Percentiles rank a stretch among this genome's conserved stretches.
Evolutionary conservation across 1,140 invertebrate genomes (phyloP).

Genomic region (Drosophila murphyi): DNA sequence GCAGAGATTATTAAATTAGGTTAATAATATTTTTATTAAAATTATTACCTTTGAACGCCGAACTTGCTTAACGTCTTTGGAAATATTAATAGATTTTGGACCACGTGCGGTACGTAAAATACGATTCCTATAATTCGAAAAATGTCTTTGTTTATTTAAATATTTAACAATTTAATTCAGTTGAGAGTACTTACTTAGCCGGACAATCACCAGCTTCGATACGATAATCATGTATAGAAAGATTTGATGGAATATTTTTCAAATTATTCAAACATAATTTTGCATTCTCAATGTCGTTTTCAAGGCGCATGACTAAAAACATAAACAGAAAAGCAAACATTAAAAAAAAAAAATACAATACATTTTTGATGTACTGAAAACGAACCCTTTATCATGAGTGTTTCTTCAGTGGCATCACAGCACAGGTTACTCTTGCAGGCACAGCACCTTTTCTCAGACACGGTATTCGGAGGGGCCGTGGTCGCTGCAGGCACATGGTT

Average conservation of each 20-base stretch:
- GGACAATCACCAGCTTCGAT: slow-evolving; percentile 36
- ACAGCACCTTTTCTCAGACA: slow-evolving; percentile 48
- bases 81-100: slow-evolving; percentile 11
- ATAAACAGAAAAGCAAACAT: background rate
- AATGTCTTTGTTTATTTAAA: background rate
- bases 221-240: slow-evolving; percentile 40
- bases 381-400: slow-evolving; percentile 45
- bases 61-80: slow-evolving; percentile 29
- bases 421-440: slow-evolving; percentile 59
- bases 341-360: background rate
- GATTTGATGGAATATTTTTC: slow-evolving; percentile 50
- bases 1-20: background rate
- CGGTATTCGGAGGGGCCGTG: background rate
- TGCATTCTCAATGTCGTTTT: slow-evolving; percentile 61
- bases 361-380: background rate
- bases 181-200: slow-evolving; percentile 23
- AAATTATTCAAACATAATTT: slow-evolving; percentile 52
- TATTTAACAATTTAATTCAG: background rate
- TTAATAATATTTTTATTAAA: background rate
- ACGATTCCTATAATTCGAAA: slow-evolving; percentile 4
- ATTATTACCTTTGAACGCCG: slow-evolving; percentile 9
- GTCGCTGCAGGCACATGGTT: background rate
- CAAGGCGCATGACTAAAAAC: slow-evolving; percentile 51
- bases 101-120: slow-evolving; percentile 8
- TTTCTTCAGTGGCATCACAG: slow-evolving; percentile 47